Evolutionary conservation across 1,140 invertebrate genomes (phyloP), one percentile per base, ranked within the genome.

Genomic region (Brachystomella parvula): DNA sequence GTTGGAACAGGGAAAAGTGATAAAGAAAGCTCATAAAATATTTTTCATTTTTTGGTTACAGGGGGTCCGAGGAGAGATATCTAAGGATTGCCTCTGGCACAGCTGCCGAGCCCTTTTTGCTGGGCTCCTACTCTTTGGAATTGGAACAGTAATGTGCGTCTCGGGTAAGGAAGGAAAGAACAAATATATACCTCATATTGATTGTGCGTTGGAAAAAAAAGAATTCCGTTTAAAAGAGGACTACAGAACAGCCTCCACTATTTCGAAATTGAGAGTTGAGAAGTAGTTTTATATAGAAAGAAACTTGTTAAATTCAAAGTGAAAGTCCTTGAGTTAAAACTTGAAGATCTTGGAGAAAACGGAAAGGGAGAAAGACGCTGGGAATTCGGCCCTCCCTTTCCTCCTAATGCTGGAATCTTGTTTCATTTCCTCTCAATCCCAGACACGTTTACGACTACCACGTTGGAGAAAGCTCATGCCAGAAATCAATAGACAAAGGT

Each of bases 81-180:
- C 88, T 71, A 88, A 88, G 28, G 83, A 86, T 74, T 94, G 90
- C 76, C 81, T 93, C 66, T 93, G 90, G 89, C 89, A 92, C 75
- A 90, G 90, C 29, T 92, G 90, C 76, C 89, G 91, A 74, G 90
- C 90, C 30, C 82, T 93, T 6, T 88, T 88, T 68, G 81, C 91
- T 66, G 91, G 90, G 26, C 80, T 92, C 57, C 80, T 92, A 47
- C 81, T 94, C 66, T 89, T 93, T 84, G 79, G 90, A 64, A 82
- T 92, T 39, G 91, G 90, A 47, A 88, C 87, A 57, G 87, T 88
- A 47, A 94, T 94, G 91, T 90, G 90, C 29, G 90, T 88, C n/a
- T 85, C 93, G 76, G 90, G 89, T 89, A 81, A 80, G 78, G 74
- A 44, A 6, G 24, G 24, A 26, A 53, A 44, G n/a, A 44, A 44